Conservation (phyloP, 2,888 invertebrate genomes). For the Melanotus villosus region DNA sequence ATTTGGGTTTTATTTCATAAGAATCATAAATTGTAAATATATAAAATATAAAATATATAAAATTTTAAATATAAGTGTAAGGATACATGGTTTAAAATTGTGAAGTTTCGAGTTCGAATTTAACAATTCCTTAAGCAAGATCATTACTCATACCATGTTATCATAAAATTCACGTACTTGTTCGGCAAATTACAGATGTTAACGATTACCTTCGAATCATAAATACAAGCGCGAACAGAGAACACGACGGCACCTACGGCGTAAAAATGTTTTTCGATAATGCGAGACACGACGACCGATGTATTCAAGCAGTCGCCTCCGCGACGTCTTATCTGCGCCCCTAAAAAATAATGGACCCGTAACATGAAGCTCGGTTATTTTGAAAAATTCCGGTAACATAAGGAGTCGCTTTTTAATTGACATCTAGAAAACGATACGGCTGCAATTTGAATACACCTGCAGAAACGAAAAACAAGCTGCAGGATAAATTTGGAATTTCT, state of each 20-base stretch:
- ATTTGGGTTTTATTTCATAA: too few species aligned
- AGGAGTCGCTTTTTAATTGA: constrained; percentile 24
- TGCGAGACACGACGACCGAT: constrained; percentile 41
- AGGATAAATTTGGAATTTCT: neutral
- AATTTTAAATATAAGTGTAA: too few species aligned
- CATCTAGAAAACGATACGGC: neutral
- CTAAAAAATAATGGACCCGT: constrained; percentile 28
- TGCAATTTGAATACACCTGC: constrained; percentile 30
- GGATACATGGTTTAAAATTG: too few species aligned
- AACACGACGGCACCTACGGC: constrained; percentile 57
- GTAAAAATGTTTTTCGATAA: constrained; percentile 54
- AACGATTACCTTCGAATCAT: constrained; percentile 57
- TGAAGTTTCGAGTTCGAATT: too few species aligned
- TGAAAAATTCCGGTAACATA: constrained; percentile 12
- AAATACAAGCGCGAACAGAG: constrained; percentile 56
- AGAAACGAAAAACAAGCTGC: neutral
- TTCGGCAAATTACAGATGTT: constrained; percentile 58
- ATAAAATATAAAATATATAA: too few species aligned
- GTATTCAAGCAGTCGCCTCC: constrained; percentile 26
- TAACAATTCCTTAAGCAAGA: constrained; percentile 30
- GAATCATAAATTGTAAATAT: too few species aligned
- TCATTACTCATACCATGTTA: constrained; percentile 49
- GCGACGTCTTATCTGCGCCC: constrained; percentile 28
- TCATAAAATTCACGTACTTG: constrained; percentile 51
- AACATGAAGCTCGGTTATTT: constrained; percentile 25